Evolutionary conservation across 2,888 invertebrate genomes (phyloP), one percentile per base, ranked within the genome.

Genomic region (Scaptomyza caliginosa): DNA sequence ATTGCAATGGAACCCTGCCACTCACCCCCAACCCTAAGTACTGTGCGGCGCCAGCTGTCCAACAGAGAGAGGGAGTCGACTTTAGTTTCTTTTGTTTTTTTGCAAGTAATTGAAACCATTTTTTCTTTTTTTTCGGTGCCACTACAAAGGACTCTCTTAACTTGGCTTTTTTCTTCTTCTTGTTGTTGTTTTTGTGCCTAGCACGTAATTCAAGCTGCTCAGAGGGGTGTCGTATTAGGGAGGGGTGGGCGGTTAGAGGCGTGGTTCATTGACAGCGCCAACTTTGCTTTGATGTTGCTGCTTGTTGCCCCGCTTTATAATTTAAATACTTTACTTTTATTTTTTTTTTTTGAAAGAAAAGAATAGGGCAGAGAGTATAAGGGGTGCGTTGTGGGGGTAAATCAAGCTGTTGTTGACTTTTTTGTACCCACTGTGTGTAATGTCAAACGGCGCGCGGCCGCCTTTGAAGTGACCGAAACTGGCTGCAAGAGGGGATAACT

Each of bases 191-290:
- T 38, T 58, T 42, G 13, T 49, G 69, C 69, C 79, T 81, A 79
- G 78, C 62, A 77, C 67, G 80, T 80, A 80, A 82, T 82, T 80
- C 56, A 80, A 82, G 74, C 77, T 63, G 17, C 8, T 11, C 32
- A 38, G 24, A 10, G 28, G 23, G 34, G 30, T 13, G 51, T 10
- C n/a, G n/a, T n/a, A n/a, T n/a, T n/a, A n/a, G 10, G 13, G 24
- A 10, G 28, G 17, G 6, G 21, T 6, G 23, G 16, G 43, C 2
- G 19, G 36, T 8, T n/a, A 23, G 36, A 30, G 23, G 34, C 46
- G 58, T 46, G 73, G 78, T 67, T 82, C 81, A 82, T 82, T 78
- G 84, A 84, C 84, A 75, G 84, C 77, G 77, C 51, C 67, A 70
- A 67, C 72, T 45, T 28, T 28, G 63, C 81, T 82, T 82, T 82